phyloP scores from a whole-genome alignment of 2,888 invertebrate species.

The Ligdia adustata region DNA sequence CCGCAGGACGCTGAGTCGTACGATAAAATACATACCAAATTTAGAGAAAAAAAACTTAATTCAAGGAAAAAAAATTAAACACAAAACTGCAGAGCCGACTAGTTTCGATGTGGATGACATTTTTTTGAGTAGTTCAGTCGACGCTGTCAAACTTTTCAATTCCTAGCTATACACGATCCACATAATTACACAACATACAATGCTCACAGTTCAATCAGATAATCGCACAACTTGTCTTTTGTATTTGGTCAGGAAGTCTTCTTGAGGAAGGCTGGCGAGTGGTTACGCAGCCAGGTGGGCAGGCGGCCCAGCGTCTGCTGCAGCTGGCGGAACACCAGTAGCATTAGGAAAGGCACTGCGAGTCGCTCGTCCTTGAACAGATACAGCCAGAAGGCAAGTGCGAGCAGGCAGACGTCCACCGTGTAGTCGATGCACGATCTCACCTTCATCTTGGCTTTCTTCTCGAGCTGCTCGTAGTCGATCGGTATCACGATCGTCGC shows the following conservation, averaged over 20 bases:
- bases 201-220: slow-evolving; percentile 66
- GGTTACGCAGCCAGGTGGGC: slow-evolving; percentile 80
- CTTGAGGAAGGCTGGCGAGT: slow-evolving; percentile 52
- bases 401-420: slow-evolving; percentile 89
- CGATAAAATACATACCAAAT: slow-evolving; percentile 66
- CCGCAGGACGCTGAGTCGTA: slow-evolving; percentile 28
- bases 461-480: slow-evolving; percentile 82
- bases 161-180: slow-evolving; percentile 54
- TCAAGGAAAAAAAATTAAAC: slow-evolving; percentile 38
- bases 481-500: slow-evolving; percentile 78
- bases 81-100: slow-evolving; percentile 63
- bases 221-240: slow-evolving; percentile 72
- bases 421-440: slow-evolving; percentile 88
- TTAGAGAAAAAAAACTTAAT: slow-evolving; percentile 52
- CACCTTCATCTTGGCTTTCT: slow-evolving; percentile 87
- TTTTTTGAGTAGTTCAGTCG: no score
- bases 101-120: slow-evolving; percentile 38
- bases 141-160: slow-evolving; percentile 39
- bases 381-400: slow-evolving; percentile 92
- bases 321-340: slow-evolving; percentile 91
- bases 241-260: slow-evolving; percentile 73
- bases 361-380: slow-evolving; percentile 91
- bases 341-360: slow-evolving; percentile 90
- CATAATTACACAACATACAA: slow-evolving; percentile 72
- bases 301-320: slow-evolving; percentile 86